Base-by-base conservation (phyloP, 2,797 vertebrate genomes). In the Gallinago solitaria region DNA sequence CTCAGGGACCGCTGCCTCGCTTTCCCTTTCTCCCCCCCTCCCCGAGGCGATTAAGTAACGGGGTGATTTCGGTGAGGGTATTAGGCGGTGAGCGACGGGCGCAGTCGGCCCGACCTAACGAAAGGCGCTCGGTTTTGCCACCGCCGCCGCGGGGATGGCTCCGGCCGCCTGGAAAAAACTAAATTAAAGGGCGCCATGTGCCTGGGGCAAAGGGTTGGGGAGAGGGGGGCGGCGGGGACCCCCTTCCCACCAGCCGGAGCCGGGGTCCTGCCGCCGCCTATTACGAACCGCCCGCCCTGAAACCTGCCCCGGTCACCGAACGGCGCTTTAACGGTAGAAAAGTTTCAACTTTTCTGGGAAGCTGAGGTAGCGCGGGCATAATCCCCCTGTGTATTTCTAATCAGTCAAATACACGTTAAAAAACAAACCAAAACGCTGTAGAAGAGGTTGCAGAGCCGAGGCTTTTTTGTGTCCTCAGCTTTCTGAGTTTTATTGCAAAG, bases 231-330 rank as follows among this genome's bases (percentile, higher is more conserved):
- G 9, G 78, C 10, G 32, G 43, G 18, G 13, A 7, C 19, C 12
- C 28, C 41, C 28, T 15, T 9, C 9, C 23, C n/a, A 16, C 16
- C 30, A 7, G 32, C 43, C 32, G 3, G 37, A 39, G 23, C 53
- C 13, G 9, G 7, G 11, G 45, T 33, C 27, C 64, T 8, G 48
- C 56, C 57, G 43, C 35, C 24, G 21, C 28, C 24, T 10, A 1
- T 12, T 5, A 2, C 12, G 12, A n/a, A 2, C 13, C 18, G 2
- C 20, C 21, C 33, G 4, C 25, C 39, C 16, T 1, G 11, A 8
- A 11, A 7, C 23, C 69, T 3, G 41, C 21, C 24, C 27, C 35
- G 6, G 2, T 2, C 2, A 2, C 21, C 5, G n/a, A 5, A 4
- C 5, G 23, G 50, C 11, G 7, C 8, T 27, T 33, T 3, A 4